Evolutionary conservation across 2,888 invertebrate species (phyloP), one percentile per base, ranked within the genome.

Genomic region (Chromoteleia sp.): DNA sequence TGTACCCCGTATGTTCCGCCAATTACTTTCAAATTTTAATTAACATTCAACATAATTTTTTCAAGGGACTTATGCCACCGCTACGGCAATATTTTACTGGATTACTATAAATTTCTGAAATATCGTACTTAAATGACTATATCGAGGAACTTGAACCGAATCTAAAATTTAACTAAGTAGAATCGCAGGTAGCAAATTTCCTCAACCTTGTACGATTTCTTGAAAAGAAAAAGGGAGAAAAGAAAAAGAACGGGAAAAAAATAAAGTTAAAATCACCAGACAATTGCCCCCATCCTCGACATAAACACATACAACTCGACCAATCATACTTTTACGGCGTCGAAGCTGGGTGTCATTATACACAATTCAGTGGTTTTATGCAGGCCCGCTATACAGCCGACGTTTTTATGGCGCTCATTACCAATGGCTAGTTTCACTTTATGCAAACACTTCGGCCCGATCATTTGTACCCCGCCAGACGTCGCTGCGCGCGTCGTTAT

Each of bases 281-380:
- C 65, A 65, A 75, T 75, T 67, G 67, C 71, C 71, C 63, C 71
- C 52, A 65, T 71, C 21, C 50, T 39, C 39, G 52, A 41, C 50
- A 48, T 73, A 59, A 78, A 70, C 73, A 59, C 65, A 41, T 50
- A 73, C 52, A 68, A 77, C 54, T 54, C 67, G 68, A 29, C 73
- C 79, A 73, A 79, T 79, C 79, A 73, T 68, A 73, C 73, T 79
- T 78, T 73, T 78, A 78, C 67, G 59, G 71, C 71, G 59, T 33
- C 73, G 59, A 67, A 73, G 56, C 50, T 12, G 71, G 45, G 58
- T 73, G 79, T 79, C 79, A 79, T 79, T 79, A 79, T 79, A 73
- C 67, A 67, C 79, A 79, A 73, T 79, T 79, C 73, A 73, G 79
- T 79, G 79, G 59, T 79, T 79, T 79, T 73, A 73, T 73, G 78